phyloP scores from a whole-genome alignment of 2,797 vertebrate genomes.

The Oreochromis mossambicus region DNA sequence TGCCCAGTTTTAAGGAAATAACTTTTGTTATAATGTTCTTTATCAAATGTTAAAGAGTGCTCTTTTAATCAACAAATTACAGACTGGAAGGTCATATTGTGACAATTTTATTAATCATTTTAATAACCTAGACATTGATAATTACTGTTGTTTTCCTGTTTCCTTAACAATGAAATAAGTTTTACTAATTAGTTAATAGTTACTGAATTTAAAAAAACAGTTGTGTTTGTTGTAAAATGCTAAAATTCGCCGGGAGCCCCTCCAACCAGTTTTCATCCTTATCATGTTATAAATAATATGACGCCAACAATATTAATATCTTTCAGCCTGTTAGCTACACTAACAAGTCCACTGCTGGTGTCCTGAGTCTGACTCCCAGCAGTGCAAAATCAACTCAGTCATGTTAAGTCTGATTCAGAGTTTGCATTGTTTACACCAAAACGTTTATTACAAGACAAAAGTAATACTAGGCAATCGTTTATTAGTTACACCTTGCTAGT shows the following conservation, averaged over 20 bases:
- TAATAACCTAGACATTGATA: not conserved
- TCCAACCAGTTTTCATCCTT: not conserved
- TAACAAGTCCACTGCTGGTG: not conserved
- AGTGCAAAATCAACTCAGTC: not conserved
- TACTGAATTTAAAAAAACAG: not conserved
- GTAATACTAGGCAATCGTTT: not conserved
- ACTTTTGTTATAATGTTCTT: not conserved
- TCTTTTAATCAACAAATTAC: not conserved
- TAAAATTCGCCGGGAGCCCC: fast-evolving
- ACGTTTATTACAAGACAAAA: not conserved
- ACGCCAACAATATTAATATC: not conserved
- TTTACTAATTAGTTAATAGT: not conserved
- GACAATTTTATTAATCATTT: not conserved
- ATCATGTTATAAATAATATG: not conserved
- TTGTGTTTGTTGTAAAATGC: not conserved
- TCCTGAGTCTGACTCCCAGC: not conserved
- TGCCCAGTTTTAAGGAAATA: not conserved
- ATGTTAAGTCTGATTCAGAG: not conserved
- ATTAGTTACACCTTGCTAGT: not conserved
- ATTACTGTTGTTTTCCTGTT: not conserved
- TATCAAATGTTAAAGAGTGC: not conserved
- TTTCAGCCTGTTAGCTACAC: not conserved
- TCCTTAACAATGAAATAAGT: not conserved
- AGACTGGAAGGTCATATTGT: not conserved
- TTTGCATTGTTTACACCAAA: not conserved